Base-by-base conservation (phyloP, 2,888 invertebrate genomes). In the Lasius platythorax region DNA sequence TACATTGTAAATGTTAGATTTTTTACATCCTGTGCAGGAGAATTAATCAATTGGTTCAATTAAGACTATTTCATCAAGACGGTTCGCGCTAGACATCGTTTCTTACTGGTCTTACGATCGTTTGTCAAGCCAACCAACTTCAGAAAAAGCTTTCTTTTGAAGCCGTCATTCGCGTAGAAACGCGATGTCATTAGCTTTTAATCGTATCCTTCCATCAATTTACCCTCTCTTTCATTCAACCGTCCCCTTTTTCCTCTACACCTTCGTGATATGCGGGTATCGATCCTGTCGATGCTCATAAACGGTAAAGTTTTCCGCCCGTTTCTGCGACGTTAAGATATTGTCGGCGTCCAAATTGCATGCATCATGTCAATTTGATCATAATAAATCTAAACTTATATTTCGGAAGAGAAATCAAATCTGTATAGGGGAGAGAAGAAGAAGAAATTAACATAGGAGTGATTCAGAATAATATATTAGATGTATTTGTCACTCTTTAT, bases 281-380 rank as follows among this genome's bases (percentile, higher is more conserved):
- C 87, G 87, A 87, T 82, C 46, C 68, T 82, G 87, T 84, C 87
- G 70, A 87, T 86, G 73, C 79, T 82, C 79, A 86, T 87, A 82
- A 87, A 67, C 82, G 79, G 81, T 84, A 87, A 84, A 76, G 82
- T 86, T 84, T 74, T 46, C 75, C 66, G 46, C 63, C 61, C 74
- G 61, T 83, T 83, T 53, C 68, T 56, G 43, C 56, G 81, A 73
- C 67, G 50, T 81, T 84, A 43, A 86, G 30, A 56, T 81, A 74
- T 40, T 76, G 33, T 81, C 81, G 30, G 72, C 76, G 50, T 40
- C 66, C 67, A 76, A 83, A 83, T 83, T 81, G 76, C 73, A 37
- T 61, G 46, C 74, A 79, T 61, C 74, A 58, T 23, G 83, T 78
- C 83, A 83, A 83, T 53, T 53, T n/a, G 53, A 53, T 83, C 70